Conservation (phyloP, 2,113 vertebrate species). For the Cyprinodon brontotheroides region DNA sequence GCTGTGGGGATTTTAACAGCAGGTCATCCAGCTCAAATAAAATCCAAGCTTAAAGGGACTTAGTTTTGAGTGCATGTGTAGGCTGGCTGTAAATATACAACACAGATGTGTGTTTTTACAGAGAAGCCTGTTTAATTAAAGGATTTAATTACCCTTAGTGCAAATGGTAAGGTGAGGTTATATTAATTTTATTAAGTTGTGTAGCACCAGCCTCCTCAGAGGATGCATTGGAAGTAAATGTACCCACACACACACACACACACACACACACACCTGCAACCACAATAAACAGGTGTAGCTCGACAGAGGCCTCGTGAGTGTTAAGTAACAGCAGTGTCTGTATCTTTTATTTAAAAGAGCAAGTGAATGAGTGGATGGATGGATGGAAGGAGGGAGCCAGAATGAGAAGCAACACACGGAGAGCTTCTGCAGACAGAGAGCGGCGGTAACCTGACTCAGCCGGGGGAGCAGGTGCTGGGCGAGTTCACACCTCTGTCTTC, state of each 20-base stretch:
- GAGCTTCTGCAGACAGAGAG: conserved; percentile 35
- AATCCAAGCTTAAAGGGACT: conserved; percentile 51
- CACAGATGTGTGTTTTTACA: not conserved
- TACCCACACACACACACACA: conserved; percentile 15
- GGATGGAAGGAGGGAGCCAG: conserved; percentile 2
- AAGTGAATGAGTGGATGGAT: conserved; percentile 26
- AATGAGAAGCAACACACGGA: conserved; percentile 16
- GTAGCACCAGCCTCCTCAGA: not conserved
- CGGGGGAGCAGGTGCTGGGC: conserved; percentile 57
- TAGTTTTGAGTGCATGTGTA: conserved; percentile 32
- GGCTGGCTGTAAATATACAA: conserved; percentile 14
- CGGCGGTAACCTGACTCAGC: conserved; percentile 51
- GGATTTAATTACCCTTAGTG: conserved; percentile 53
- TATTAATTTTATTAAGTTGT: conserved; percentile 38
- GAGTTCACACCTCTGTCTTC: conserved; percentile 50
- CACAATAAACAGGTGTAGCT: conserved; percentile 49
- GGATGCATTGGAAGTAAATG: not conserved
- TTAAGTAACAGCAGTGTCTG: conserved; percentile 57
- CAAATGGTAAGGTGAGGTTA: conserved; percentile 41
- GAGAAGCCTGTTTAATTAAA: conserved; percentile 30
- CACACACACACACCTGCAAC: conserved; percentile 41
- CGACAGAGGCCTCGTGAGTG: conserved; percentile 43
- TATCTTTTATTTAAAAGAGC: conserved; percentile 38
- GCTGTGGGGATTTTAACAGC: conserved; percentile 47
- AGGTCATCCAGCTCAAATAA: conserved; percentile 48